A percentile compares a stretch with the other conserved stretches of the same genome.
Evolutionary conservation across 2,113 vertebrate species (phyloP).

Genomic region (Campylomormyrus numenius): DNA sequence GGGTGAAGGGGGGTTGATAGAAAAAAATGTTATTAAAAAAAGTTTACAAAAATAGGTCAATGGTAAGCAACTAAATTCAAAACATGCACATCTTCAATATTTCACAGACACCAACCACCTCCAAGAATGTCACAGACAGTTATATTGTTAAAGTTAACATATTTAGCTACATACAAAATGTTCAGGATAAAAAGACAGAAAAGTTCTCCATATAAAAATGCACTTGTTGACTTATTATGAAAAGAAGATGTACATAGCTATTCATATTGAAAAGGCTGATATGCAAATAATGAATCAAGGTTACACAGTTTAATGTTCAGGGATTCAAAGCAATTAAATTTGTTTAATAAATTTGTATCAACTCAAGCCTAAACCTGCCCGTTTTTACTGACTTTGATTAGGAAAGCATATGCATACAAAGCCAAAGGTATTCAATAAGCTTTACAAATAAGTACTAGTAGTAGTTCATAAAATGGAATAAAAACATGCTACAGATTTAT

Average conservation of each 20-base stretch:
- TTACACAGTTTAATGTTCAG: not conserved
- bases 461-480: not conserved
- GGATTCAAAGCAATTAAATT: not conserved
- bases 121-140: not conserved
- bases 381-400: not conserved
- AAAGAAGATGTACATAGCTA: not conserved
- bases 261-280: not conserved
- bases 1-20: not conserved
- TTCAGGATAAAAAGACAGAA: not conserved
- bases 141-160: not conserved
- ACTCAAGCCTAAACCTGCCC: not conserved
- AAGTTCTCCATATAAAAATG: not conserved
- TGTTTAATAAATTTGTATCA: not conserved
- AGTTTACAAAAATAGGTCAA: not conserved
- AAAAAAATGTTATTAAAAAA: not conserved
- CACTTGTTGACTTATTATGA: not conserved
- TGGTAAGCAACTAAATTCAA: not conserved
- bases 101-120: not conserved
- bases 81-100: not conserved
- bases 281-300: not conserved
- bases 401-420: not conserved
- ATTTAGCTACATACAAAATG: not conserved
- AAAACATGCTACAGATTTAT: not conserved
- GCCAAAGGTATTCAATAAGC: not conserved
- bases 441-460: not conserved